phyloP scores from a whole-genome alignment of 2,888 invertebrate species.

The Fissipunctia ypsillon region DNA sequence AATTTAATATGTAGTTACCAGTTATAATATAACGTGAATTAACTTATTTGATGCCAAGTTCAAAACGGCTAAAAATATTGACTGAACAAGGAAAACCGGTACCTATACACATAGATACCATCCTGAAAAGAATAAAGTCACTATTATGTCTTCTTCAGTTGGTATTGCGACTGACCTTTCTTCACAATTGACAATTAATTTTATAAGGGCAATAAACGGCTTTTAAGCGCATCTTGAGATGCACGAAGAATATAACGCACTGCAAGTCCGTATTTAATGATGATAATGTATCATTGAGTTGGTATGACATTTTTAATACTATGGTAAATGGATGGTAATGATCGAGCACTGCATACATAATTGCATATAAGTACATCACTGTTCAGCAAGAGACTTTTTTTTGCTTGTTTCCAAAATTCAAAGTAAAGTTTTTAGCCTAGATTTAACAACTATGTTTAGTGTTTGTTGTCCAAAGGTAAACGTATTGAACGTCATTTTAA shows the following conservation, averaged over 20 bases:
- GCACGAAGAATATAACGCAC: slow-evolving; percentile 7
- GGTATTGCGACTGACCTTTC: neutral
- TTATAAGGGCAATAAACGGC: neutral
- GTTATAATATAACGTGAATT: neutral
- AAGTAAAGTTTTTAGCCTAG: neutral
- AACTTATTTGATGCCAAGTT: slow-evolving; percentile 1
- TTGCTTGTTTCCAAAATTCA: neutral
- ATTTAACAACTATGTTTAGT: neutral
- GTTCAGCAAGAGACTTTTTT: too few species aligned
- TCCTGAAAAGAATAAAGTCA: neutral
- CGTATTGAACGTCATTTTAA: neutral
- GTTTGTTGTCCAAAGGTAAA: neutral
- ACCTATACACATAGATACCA: neutral
- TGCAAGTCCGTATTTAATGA: neutral
- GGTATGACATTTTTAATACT: neutral
- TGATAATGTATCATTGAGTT: neutral
- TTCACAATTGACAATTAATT: neutral
- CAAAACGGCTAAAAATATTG: neutral
- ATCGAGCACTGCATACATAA: neutral
- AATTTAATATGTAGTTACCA: neutral
- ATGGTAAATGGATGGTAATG: neutral
- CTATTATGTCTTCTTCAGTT: neutral
- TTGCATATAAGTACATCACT: neutral
- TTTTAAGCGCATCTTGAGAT: neutral
- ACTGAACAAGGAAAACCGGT: neutral